Evolutionary conservation across 2,888 invertebrate genomes (phyloP), one percentile per base, ranked within the genome.

Genomic region (Folsomia manolachei): DNA sequence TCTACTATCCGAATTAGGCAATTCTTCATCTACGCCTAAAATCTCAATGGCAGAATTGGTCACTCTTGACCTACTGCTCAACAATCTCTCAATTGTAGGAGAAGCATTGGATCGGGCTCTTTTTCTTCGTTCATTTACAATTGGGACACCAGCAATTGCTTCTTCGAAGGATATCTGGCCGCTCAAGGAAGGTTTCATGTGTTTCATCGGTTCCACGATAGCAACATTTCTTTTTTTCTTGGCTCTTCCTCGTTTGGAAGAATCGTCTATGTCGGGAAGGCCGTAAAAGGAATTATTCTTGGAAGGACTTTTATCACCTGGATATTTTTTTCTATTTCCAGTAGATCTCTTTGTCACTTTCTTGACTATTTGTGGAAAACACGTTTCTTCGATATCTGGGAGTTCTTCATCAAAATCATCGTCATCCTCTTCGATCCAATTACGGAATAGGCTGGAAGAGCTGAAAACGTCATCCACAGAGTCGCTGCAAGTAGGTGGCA

Each of bases 371-470:
- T 7, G 23, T 7, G 7, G 23, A 11, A 7, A 19, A 60, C 19
- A n/a, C 7, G 25, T 24, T 24, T 63, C 63, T 51, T 75, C 75
- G 63, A 77, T 75, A 61, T 77, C 77, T 2, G 77, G 77, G 23
- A 74, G 39, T 53, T 74, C 74, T 53, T 75, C 75, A 19, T 74
- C 74, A 9, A 71, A 72, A n/a, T 74, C 74, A 23, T 70, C 75
- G 2, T 71, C 72, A 62, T 68, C 71, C 2, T 39, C 69, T n/a
- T 71, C 71, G 9, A 18, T 25, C 25, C 25, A 23, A 25, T 25
- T 63, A 4, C 63, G 18, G 24, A 26, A 26, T 21, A 25, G n/a
- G 63, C 26, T 63, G 63, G n/a, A 60, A 23, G 60, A 60, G 18
- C 23, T 60, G 60, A 60, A 60, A 11, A 23, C 19, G 4, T 60